These are phyloP conservation scores for Cryptocephalus moraei DNA, from an alignment of 2,888 invertebrate genomes.

Conservation along the genomic window DNA sequence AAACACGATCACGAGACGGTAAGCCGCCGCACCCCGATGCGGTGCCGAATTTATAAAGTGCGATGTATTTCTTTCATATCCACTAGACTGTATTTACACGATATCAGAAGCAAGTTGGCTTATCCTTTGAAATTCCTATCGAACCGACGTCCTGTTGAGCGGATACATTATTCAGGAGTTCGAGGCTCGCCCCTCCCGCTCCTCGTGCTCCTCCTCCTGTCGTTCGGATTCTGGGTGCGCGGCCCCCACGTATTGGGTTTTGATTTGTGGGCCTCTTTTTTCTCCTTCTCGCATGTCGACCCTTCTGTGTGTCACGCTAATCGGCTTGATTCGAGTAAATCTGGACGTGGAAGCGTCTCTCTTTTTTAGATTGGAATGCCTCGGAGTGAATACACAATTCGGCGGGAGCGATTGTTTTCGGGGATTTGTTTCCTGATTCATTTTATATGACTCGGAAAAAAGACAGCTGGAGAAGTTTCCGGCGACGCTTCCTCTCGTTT, in stretches of 20 bases:
- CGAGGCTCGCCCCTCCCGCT: background rate
- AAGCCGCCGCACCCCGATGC: too few species aligned
- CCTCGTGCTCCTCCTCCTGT: background rate
- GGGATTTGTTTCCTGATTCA: too few species aligned
- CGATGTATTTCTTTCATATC: background rate
- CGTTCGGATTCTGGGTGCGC: too few species aligned
- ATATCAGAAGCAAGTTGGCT: conserved; percentile 3
- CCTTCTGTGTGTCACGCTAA: background rate
- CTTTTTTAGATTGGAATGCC: too few species aligned
- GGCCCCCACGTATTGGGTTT: conserved; percentile 1
- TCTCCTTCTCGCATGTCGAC: background rate
- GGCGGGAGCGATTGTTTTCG: too few species aligned
- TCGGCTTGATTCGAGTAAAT: background rate
- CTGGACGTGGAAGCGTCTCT: too few species aligned
- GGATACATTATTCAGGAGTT: conserved; percentile 22
- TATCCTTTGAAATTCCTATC: conserved; percentile 8
- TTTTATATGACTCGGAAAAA: too few species aligned
- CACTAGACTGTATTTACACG: conserved; percentile 1
- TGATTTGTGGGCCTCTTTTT: conserved; percentile 8
- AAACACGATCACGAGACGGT: too few species aligned
- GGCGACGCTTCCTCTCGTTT: too few species aligned
- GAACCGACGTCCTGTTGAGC: conserved; percentile 19
- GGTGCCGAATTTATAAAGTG: too few species aligned
- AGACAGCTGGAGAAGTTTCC: too few species aligned
- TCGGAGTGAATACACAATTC: too few species aligned